Base-by-base conservation (phyloP, 1,140 invertebrate genomes). In the Nomia melanderi region DNA sequence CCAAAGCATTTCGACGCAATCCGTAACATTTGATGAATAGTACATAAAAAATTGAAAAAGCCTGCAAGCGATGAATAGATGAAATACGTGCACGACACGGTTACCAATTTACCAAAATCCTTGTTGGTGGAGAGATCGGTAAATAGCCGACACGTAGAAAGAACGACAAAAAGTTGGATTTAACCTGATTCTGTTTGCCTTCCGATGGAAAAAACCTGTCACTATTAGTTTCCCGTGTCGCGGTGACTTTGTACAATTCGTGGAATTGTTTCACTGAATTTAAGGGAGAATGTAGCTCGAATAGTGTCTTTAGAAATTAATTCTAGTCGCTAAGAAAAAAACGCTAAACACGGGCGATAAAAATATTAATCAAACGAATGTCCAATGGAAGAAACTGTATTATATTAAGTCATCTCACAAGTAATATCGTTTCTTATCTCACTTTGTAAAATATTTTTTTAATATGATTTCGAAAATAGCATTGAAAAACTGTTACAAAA, bases 41-140 rank as follows among this genome's bases (percentile, higher is more conserved):
- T n/a, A n/a, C n/a, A n/a, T n/a, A n/a, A n/a, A n/a, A n/a, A n/a
- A n/a, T n/a, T n/a, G n/a, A n/a, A n/a, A n/a, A n/a, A n/a, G n/a
- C n/a, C n/a, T n/a, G n/a, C n/a, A n/a, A n/a, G n/a, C n/a, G n/a
- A n/a, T n/a, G n/a, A n/a, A n/a, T n/a, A n/a, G n/a, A n/a, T n/a
- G 12, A 67, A 54, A 17, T 23, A 7, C 36, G 50, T 7, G 36
- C 14, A n/a, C 73, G 62, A 59, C 66, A 66, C 62, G 72, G 62
- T 67, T 75, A 75, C n/a, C n/a, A n/a, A n/a, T 75, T 75, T 75
- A 75, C 73, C 73, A 75, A 75, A 75, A 75, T 67, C 63, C 39
- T 67, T 53, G 63, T 67, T 56, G 73, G 67, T 75, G 53, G 64
- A 75, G 73, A 67, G 73, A 50, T 75, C 64, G 73, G 73, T 75